Conservation (phyloP, 1,140 invertebrate species). For the Kradibia gibbosae region DNA sequence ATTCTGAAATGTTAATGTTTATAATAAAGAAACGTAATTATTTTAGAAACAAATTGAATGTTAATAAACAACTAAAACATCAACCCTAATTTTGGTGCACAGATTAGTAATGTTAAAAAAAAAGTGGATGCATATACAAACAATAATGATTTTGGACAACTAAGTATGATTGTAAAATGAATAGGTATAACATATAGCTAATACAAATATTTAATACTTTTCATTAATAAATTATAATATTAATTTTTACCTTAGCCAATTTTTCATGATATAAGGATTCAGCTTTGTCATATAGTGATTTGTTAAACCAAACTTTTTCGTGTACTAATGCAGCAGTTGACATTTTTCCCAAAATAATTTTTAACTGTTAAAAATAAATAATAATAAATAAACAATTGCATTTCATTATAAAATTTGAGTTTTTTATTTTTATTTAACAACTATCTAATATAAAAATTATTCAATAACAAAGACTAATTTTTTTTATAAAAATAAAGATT, state of each 20-base stretch:
- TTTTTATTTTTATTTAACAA: too few relatives aligned
- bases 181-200: background rate
- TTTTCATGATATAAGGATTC: constrained; percentile 70
- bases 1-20: too few relatives aligned
- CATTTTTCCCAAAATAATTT: constrained; percentile 56
- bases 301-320: constrained; percentile 74
- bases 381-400: too few relatives aligned
- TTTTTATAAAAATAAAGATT: too few relatives aligned
- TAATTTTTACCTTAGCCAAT: constrained; percentile 68
- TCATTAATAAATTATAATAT: constrained; percentile 7
- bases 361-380: constrained; percentile 31
- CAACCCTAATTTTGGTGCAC: too few relatives aligned
- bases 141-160: background rate
- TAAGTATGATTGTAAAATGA: background rate
- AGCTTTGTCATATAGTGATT: constrained; percentile 73
- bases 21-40: too few relatives aligned
- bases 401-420: too few relatives aligned
- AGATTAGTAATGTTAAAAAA: background rate
- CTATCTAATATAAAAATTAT: too few relatives aligned
- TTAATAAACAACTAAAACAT: too few relatives aligned
- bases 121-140: background rate
- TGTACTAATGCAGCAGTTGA: constrained; percentile 61
- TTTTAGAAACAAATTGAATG: too few relatives aligned
- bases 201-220: background rate
- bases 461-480: too few relatives aligned